phyloP scores from a whole-genome alignment of 2,888 invertebrate genomes.

The Tiliacea aurago region DNA sequence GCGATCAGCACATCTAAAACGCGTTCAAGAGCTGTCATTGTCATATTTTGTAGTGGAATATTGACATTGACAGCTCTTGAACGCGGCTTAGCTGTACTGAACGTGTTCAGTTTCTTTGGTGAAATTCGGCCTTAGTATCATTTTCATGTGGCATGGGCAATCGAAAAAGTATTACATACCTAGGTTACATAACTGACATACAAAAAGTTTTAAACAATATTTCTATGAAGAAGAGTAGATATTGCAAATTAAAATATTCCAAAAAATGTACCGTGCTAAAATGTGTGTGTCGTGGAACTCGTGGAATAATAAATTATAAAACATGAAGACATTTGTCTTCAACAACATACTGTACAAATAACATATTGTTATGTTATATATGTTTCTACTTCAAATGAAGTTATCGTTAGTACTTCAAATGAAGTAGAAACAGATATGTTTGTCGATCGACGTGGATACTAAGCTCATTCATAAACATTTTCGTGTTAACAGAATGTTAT shows the following conservation, averaged over 20 bases:
- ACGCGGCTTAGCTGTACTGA: no score
- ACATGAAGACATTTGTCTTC: constrained; percentile 44
- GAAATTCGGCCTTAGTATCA: no score
- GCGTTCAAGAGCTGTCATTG: no score
- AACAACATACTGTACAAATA: no score
- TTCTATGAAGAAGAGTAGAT: not conserved
- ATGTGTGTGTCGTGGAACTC: constrained; percentile 30
- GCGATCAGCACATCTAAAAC: no score
- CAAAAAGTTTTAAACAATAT: constrained; percentile 8
- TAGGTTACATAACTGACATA: not conserved
- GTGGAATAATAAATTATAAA: constrained; percentile 53
- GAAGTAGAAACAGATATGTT: constrained; percentile 52
- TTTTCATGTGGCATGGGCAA: not conserved
- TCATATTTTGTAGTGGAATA: no score
- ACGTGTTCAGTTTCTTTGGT: no score
- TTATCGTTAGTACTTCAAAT: no score
- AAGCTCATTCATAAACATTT: constrained; percentile 61
- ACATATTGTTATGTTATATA: no score
- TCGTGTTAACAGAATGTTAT: constrained; percentile 52
- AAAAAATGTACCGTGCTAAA: not conserved
- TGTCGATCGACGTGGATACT: constrained; percentile 40
- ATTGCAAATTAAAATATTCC: not conserved
- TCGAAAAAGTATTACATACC: constrained; percentile 2
- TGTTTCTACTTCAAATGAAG: no score
- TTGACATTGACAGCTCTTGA: no score